Evolutionary conservation across 2,797 vertebrate genomes (phyloP), one percentile per base, ranked within the genome.

Genomic region (Masticophis lateralis): DNA sequence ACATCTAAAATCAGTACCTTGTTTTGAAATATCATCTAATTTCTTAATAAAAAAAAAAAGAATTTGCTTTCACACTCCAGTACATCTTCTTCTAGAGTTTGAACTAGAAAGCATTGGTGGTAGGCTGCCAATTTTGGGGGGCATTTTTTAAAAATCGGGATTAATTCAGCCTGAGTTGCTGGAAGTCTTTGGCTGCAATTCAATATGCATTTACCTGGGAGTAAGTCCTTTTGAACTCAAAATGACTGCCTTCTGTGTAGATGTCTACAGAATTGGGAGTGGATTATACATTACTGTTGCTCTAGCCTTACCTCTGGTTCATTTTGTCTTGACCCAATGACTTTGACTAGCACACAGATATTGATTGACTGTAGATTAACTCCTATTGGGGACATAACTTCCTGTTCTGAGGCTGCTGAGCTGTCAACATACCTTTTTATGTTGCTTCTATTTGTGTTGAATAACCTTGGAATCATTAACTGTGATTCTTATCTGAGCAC

Each of bases 381-480:
- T 88, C 90, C 91, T 53, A 9, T 51, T 88, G 61, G 20, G 37
- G 51, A 90, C 92, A 93, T 51, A 47, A 79, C 66, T 93, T 93
- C 92, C 92, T 74, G 60, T 53, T 93, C 89, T 87, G 61, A 63
- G 18, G 32, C 89, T 51, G 27, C 61, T 90, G 83, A 86, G 83
- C 53, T 93, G 92, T 93, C 89, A 90, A 69, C 92, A 51, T 87
- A 28, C 18, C 37, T 74, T 90, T 61, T 51, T 28, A 32, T 51
- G 89, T 87, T 90, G 89, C 51, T 56, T 57, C 55, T 22, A 51
- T 37, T 57, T 87, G 83, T 47, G 79, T 57, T 90, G 56, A 61
- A 90, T 93, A 87, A 93, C 83, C 92, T 90, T 93, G 60, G 32
- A 55, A 56, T 87, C 14, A 56, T 28, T 90, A 69, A 53, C 53